A percentile compares a stretch with the other conserved stretches of the same genome.
These are phyloP conservation scores for Leistus spinibarbis DNA, from an alignment of 2,888 invertebrate genomes.

Conservation along the genomic window DNA sequence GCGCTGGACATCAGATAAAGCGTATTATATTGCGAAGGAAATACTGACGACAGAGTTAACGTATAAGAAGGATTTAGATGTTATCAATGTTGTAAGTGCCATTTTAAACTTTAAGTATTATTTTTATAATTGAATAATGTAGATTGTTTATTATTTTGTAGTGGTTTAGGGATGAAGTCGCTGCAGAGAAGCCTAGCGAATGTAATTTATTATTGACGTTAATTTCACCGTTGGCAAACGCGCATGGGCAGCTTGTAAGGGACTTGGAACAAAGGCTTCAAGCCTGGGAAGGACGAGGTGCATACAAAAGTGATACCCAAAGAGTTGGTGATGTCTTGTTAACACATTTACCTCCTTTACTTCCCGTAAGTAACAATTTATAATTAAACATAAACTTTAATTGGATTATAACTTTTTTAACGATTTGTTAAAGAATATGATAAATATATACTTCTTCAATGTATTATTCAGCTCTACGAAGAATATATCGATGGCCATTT, in stretches of 20 bases:
- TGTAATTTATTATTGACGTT: conserved; percentile 64
- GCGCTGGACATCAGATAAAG: conserved; percentile 71
- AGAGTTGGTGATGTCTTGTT: conserved; percentile 78
- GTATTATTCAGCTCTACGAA: conserved; percentile 65
- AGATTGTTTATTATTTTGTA: conserved; percentile 50
- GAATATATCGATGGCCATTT: conserved; percentile 76
- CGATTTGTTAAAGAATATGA: neutral
- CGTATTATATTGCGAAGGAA: conserved; percentile 89
- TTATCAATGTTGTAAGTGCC: conserved; percentile 84
- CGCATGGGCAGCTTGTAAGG: conserved; percentile 79
- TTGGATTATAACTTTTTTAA: neutral
- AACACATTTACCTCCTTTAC: conserved; percentile 67
- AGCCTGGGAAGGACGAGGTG: conserved; percentile 72
- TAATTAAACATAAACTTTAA: too few species aligned
- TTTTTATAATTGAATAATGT: neutral
- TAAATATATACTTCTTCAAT: neutral
- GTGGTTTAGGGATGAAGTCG: conserved; percentile 75
- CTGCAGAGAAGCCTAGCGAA: conserved; percentile 64
- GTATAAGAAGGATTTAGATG: conserved; percentile 92
- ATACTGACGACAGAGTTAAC: conserved; percentile 95
- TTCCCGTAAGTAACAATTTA: conserved; percentile 60
- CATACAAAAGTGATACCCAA: conserved; percentile 59
- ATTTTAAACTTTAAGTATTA: too few species aligned
- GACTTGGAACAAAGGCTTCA: conserved; percentile 77
- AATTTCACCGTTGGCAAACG: conserved; percentile 78